These are phyloP conservation scores for Empidonax alnorum DNA, from an alignment of 2,113 vertebrate species.

Conservation along the genomic window DNA sequence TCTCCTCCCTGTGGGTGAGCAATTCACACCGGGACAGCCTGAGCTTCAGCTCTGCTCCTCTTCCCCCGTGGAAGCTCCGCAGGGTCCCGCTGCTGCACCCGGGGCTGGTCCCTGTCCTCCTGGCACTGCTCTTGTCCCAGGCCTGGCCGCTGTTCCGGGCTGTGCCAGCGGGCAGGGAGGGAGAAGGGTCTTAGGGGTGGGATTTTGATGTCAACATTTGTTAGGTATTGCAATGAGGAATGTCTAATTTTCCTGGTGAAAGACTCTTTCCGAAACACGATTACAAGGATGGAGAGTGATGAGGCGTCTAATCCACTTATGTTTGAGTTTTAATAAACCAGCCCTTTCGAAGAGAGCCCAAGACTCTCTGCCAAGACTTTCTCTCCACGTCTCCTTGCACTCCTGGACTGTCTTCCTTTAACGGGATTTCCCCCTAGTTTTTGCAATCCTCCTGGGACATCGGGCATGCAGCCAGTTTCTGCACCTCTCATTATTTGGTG, in stretches of 20 bases:
- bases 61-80: accelerated
- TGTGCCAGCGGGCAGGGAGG: background rate
- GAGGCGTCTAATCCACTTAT: constrained; percentile 60
- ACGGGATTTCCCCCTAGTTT: background rate
- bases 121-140: accelerated
- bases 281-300: constrained; percentile 53
- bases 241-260: background rate
- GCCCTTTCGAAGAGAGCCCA: background rate
- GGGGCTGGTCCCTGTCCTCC: accelerated
- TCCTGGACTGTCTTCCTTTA: background rate
- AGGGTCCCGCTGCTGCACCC: background rate
- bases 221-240: constrained; percentile 48
- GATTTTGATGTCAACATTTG: constrained; percentile 43
- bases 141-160: background rate
- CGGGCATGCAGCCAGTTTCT: background rate
- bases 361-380: background rate
- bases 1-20: background rate
- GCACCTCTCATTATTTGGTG: background rate
- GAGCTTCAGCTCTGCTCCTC: accelerated
- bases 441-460: background rate
- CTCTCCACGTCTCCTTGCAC: background rate
- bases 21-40: background rate
- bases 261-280: constrained; percentile 7
- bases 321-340: background rate
- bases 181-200: background rate